A percentile compares a stretch with the other conserved stretches of the same genome.
Conservation (phyloP, 2,113 vertebrate genomes). For the Oncorhynchus clarkii region DNA sequence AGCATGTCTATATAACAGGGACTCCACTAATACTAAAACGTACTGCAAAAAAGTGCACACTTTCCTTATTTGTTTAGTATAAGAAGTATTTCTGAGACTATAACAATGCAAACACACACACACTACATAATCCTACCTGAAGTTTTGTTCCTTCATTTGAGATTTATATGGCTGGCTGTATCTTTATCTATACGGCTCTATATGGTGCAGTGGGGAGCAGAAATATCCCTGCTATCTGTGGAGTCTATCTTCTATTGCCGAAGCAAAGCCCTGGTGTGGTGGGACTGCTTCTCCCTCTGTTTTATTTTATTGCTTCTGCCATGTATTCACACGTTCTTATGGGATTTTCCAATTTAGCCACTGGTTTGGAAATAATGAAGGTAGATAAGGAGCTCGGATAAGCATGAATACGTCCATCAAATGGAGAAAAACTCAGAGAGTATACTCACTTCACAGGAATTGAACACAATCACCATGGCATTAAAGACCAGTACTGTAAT, state of each 20-base stretch:
- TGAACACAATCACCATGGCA: slow-evolving; percentile 53
- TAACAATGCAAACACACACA: slow-evolving; percentile 10
- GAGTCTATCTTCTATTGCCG: slow-evolving; percentile 66
- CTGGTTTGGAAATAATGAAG: slow-evolving; percentile 74
- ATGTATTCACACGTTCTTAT: slow-evolving; percentile 72
- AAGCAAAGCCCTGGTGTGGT: slow-evolving; percentile 50
- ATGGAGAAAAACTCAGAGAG: slow-evolving; percentile 62
- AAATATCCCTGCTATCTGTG: slow-evolving; percentile 73
- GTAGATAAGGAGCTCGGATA: slow-evolving; percentile 69
- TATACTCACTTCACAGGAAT: slow-evolving; percentile 56
- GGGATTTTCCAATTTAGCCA: slow-evolving; percentile 75
- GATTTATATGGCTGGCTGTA: slow-evolving; percentile 71
- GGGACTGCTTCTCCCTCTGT: slow-evolving; percentile 51
- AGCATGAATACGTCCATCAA: slow-evolving; percentile 70
- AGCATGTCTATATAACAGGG: neutral
- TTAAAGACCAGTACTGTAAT: slow-evolving; percentile 20
- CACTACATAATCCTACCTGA: slow-evolving; percentile 50
- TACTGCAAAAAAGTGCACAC: slow-evolving; percentile 23
- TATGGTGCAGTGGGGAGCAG: slow-evolving; percentile 62
- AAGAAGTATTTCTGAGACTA: slow-evolving; percentile 1
- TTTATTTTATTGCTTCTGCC: slow-evolving; percentile 76
- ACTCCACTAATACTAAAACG: neutral
- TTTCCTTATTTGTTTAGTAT: slow-evolving; percentile 12
- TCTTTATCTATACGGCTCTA: slow-evolving; percentile 70
- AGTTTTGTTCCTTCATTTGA: slow-evolving; percentile 63